Evolutionary conservation across 2,888 invertebrate genomes (phyloP).

Genomic region (Aporophyla lueneburgensis): DNA sequence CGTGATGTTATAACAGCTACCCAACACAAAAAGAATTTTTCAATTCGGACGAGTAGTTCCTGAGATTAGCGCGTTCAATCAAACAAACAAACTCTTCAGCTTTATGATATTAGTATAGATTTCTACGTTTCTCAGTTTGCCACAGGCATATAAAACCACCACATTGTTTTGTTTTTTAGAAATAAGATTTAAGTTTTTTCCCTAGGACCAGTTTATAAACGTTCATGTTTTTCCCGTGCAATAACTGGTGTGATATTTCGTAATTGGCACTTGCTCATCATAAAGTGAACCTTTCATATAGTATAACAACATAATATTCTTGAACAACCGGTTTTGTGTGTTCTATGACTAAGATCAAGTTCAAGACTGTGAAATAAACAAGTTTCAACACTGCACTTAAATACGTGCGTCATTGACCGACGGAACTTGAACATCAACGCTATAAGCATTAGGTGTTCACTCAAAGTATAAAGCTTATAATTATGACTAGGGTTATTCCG

Average conservation of each 20-base stretch:
- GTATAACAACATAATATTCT: constrained; percentile 20
- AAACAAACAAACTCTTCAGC: no score
- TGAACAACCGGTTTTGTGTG: constrained; percentile 36
- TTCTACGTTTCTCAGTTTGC: no score
- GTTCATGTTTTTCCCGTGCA: neutral
- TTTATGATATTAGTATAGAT: no score
- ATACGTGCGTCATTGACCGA: constrained; percentile 22
- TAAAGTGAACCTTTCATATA: neutral
- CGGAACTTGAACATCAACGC: constrained; percentile 1
- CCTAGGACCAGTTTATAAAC: neutral
- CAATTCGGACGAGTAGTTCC: no score
- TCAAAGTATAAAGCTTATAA: constrained; percentile 1
- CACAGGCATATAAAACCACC: neutral
- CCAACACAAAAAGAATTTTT: no score
- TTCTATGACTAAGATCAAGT: constrained; percentile 53
- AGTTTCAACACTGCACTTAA: constrained; percentile 31
- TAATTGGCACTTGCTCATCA: constrained; percentile 1
- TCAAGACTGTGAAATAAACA: constrained; percentile 40
- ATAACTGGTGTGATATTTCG: constrained; percentile 9
- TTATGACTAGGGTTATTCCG: constrained; percentile 3
- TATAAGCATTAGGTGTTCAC: constrained; percentile 24
- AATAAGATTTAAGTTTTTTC: constrained; percentile 28
- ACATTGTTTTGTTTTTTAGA: neutral
- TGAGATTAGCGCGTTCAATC: no score
- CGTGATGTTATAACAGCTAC: no score